These are phyloP conservation scores for Trachelus stipa DNA, from an alignment of 2,888 invertebrate genomes.

Conservation along the genomic window DNA sequence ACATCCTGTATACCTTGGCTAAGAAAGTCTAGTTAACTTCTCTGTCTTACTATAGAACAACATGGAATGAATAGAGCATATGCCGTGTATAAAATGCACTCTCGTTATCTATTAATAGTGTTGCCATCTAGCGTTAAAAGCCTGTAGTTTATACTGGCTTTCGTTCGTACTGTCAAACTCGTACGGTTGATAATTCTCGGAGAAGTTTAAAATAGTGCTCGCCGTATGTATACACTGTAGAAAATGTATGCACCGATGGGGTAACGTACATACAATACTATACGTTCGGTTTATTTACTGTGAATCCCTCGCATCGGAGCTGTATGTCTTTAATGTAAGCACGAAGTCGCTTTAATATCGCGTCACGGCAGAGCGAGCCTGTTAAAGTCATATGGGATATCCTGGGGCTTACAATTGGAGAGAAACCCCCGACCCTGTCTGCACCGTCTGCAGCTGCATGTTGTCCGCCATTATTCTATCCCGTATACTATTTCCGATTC, in stretches of 20 bases:
- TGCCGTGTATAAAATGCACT: neutral
- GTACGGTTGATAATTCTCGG: neutral
- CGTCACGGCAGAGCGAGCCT: conserved; percentile 42
- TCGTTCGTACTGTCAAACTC: neutral
- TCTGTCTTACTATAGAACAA: neutral
- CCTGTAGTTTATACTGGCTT: neutral
- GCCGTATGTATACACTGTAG: neutral
- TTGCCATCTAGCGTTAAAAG: neutral
- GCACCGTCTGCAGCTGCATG: neutral
- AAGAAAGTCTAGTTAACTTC: neutral
- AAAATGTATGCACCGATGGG: neutral
- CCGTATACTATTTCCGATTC: neutral
- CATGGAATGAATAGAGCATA: neutral
- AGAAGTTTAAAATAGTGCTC: neutral
- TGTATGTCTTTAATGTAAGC: conserved; percentile 22
- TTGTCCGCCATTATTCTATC: neutral
- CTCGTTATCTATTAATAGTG: neutral
- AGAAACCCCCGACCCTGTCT: neutral
- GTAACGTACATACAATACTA: neutral
- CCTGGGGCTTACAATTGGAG: conserved; percentile 31
- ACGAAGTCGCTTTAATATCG: conserved; percentile 27
- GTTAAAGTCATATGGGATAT: conserved; percentile 38
- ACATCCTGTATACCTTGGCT: neutral
- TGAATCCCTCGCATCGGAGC: neutral
- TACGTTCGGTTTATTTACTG: neutral